Evolutionary conservation across 2,113 vertebrate genomes (phyloP).

Genomic region (Hydrochoerus hydrochaeris): DNA sequence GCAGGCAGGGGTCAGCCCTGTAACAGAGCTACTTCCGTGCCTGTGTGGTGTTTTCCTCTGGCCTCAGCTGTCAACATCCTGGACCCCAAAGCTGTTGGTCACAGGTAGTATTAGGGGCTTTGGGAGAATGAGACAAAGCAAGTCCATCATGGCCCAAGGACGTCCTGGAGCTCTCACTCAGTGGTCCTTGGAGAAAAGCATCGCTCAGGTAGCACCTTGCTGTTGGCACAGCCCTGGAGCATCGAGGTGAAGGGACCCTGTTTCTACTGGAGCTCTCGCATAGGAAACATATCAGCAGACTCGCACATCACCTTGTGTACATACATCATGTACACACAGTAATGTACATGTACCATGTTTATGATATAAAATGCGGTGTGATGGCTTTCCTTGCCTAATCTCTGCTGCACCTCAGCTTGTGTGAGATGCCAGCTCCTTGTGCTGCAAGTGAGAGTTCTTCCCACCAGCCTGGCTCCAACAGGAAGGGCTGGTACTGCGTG

Average conservation of each 20-base stretch:
- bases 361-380: not conserved
- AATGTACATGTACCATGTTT: not conserved
- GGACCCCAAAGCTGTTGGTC: not conserved
- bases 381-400: not conserved
- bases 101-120: not conserved
- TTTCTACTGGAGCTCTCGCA: not conserved
- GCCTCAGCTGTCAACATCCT: not conserved
- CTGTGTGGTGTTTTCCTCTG: not conserved
- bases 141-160: not conserved
- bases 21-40: too few relatives aligned
- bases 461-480: too few relatives aligned
- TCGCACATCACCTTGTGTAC: fast-evolving
- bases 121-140: not conserved
- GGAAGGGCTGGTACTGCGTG: not conserved
- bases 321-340: too few relatives aligned
- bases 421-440: not conserved
- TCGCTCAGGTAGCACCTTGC: not conserved
- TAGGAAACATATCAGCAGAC: not conserved
- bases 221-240: not conserved
- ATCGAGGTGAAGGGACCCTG: not conserved
- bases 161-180: not conserved
- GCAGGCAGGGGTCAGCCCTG: not conserved
- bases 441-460: not conserved
- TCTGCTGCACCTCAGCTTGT: not conserved
- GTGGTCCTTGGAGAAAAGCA: not conserved